A percentile compares a stretch with the other conserved stretches of the same genome.
phyloP scores from a whole-genome alignment of 92 coral and sea anemone genomes.

The Metridium senile region DNA sequence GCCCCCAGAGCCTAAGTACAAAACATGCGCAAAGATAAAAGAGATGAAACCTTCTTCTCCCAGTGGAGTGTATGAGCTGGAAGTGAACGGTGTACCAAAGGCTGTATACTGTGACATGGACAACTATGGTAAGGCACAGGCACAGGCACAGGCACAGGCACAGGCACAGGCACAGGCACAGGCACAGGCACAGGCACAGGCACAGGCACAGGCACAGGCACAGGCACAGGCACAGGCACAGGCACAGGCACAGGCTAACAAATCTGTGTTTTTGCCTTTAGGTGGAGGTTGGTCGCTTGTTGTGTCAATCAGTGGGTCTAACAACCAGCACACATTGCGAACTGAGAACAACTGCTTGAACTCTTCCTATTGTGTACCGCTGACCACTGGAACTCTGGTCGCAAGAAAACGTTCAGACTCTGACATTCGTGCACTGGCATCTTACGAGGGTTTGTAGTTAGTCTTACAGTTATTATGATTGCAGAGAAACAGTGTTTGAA shows the following conservation, averaged over 20 bases:
- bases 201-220: background rate
- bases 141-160: background rate
- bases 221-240: background rate
- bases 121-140: slow-evolving; percentile 1
- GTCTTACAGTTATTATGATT: too few relatives aligned
- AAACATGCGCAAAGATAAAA: slow-evolving; percentile 7
- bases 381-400: slow-evolving; percentile 20
- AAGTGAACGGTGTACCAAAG: background rate
- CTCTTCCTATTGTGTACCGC: slow-evolving; percentile 15
- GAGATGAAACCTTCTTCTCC: slow-evolving; percentile 5
- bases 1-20: background rate
- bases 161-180: background rate
- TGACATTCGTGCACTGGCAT: slow-evolving; percentile 28
- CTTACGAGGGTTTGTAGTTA: slow-evolving; percentile 18
- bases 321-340: slow-evolving; percentile 15
- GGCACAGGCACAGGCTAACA: too few relatives aligned
- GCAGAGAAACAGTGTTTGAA: too few relatives aligned
- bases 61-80: slow-evolving; percentile 9
- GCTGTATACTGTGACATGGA: slow-evolving; percentile 16
- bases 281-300: slow-evolving; percentile 43
- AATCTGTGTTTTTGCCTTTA: background rate
- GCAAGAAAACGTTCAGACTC: slow-evolving; percentile 15
- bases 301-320: slow-evolving; percentile 9
- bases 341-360: slow-evolving; percentile 33
- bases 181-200: too few relatives aligned